These are phyloP conservation scores for Drosophila prosaltans DNA, from an alignment of 1,140 invertebrate genomes.

Conservation along the genomic window DNA sequence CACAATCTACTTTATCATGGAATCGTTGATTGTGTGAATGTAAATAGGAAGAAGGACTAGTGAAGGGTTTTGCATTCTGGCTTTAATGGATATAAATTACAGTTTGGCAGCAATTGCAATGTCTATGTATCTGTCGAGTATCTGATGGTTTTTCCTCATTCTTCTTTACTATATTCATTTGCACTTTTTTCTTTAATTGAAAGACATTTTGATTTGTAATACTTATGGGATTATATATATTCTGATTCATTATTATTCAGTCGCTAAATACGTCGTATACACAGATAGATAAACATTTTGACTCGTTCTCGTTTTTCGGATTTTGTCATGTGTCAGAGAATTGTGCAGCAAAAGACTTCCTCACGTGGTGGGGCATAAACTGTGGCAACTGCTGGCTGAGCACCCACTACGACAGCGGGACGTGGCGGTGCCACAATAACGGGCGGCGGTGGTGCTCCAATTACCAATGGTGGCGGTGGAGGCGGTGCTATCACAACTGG, in stretches of 20 bases:
- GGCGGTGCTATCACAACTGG: slow-evolving; percentile 26
- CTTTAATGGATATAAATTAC: no score
- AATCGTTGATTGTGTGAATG: no score
- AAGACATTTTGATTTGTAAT: not conserved
- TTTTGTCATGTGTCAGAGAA: slow-evolving; percentile 29
- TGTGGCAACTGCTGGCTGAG: slow-evolving; percentile 40
- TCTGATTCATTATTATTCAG: slow-evolving; percentile 35
- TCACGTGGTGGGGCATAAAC: slow-evolving; percentile 45
- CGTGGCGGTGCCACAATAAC: slow-evolving; percentile 37
- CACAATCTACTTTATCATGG: no score
- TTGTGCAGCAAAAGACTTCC: slow-evolving; percentile 47
- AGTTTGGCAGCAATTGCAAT: no score
- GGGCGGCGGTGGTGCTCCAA: slow-evolving; percentile 37
- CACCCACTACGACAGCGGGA: slow-evolving; percentile 50
- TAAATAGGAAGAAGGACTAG: no score
- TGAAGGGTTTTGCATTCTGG: no score
- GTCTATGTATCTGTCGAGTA: no score
- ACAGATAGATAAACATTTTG: slow-evolving; percentile 13
- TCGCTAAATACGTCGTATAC: slow-evolving; percentile 17
- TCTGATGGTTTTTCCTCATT: not conserved
- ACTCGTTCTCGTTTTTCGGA: not conserved
- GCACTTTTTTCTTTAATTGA: not conserved
- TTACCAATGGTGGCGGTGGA: slow-evolving; percentile 11
- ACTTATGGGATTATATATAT: slow-evolving; percentile 36
- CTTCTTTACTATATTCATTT: not conserved